Evolutionary conservation across 2,888 invertebrate genomes (phyloP), one percentile per base, ranked within the genome.

Genomic region (Ectropis crepuscularia): DNA sequence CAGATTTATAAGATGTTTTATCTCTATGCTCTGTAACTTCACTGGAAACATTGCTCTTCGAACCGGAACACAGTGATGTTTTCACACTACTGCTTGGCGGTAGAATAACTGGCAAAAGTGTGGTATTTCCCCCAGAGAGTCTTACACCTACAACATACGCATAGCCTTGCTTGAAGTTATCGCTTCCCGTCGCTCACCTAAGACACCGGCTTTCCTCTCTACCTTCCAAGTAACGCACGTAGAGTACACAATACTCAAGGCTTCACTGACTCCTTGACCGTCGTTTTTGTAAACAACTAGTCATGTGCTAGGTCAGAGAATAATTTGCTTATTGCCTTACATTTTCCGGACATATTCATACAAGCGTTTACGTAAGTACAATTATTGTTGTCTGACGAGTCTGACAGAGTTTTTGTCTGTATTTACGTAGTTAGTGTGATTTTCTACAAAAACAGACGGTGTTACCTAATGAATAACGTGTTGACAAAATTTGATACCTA

Each of bases 211-310:
- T 12, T 41, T 6, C 10, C 48, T 43, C 43, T 41, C 41, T 58
- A 53, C 46, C 54, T 51, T 42, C 41, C 54, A 53, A 61, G 58
- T 62, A 67, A 60, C 61, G 62, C 59, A 57, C 43, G 38, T 60
- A 53, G 41, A n/a, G 43, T 45, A 53, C 11, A 53, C 43, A 43
- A 45, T 46, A 10, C 54, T 38, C 54, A 54, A 54, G 54, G 54
- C 47, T n/a, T 11, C 11, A 28, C 12, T 16, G 49, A 42, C 65
- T 65, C 66, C 64, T 70, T 72, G 70, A 66, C 70, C 70, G 70
- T 69, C 70, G 67, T 60, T 69, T 70, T 69, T 72, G 70, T 70
- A 70, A 68, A 70, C 72, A 72, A 68, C 65, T 54, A 57, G 58
- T 61, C 63, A 69, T 67, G 41, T 54, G 61, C 67, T 72, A 69